Evolutionary conservation across 2,888 invertebrate genomes (phyloP).

Genomic region (Heliconius ethilla): DNA sequence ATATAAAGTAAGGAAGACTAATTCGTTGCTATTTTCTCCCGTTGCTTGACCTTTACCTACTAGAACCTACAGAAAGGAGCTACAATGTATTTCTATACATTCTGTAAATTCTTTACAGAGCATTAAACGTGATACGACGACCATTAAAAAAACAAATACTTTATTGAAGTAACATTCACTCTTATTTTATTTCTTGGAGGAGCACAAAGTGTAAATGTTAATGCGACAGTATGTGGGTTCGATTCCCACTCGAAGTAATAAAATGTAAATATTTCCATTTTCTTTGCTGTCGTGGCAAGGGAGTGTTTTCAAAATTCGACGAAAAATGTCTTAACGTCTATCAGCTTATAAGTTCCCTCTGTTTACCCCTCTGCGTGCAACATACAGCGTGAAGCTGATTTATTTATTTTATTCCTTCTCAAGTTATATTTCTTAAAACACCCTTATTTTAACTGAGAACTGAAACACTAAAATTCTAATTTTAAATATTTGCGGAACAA

Average conservation of each 20-base stretch:
- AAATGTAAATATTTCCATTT: too few relatives aligned
- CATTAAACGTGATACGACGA: slow-evolving; percentile 2
- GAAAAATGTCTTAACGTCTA: too few relatives aligned
- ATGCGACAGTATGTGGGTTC: too few relatives aligned
- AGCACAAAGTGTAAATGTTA: too few relatives aligned
- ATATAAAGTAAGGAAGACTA: neutral
- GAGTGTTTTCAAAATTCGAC: too few relatives aligned
- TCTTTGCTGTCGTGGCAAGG: too few relatives aligned
- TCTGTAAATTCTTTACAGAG: neutral
- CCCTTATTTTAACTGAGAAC: neutral
- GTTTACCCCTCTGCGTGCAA: too few relatives aligned
- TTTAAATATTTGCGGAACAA: slow-evolving; percentile 3
- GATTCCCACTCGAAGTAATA: too few relatives aligned
- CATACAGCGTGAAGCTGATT: too few relatives aligned
- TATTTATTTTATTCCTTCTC: too few relatives aligned
- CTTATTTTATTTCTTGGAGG: neutral
- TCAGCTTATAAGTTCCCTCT: too few relatives aligned
- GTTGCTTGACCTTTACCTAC: neutral
- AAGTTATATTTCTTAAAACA: neutral
- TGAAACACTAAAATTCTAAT: neutral
- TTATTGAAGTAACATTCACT: neutral
- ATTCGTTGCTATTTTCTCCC: neutral
- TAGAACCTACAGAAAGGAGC: neutral
- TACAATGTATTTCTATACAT: slow-evolving; percentile 12
- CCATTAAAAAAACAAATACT: slow-evolving; percentile 17